A percentile compares a stretch with the other conserved stretches of the same genome.
Conservation (phyloP, 2,797 vertebrate species). For the Trachurus trachurus region DNA sequence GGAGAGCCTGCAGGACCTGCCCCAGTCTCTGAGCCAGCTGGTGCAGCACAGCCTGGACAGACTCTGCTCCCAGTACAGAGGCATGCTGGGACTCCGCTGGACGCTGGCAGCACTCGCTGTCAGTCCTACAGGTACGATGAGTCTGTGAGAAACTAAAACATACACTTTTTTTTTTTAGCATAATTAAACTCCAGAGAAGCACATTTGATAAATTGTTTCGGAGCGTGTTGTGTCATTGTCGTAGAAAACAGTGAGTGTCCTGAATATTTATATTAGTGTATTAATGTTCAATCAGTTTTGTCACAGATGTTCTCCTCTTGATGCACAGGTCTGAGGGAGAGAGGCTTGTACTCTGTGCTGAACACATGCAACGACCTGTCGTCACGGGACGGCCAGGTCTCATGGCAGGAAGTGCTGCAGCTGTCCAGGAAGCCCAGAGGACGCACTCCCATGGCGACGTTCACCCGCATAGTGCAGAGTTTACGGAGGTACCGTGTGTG, state of each 20-base stretch:
- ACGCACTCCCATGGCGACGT: constrained; percentile 86
- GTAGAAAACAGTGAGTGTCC: neutral
- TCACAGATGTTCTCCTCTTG: neutral
- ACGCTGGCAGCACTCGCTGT: constrained; percentile 84
- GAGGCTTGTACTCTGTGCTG: constrained; percentile 88
- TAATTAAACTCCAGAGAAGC: too few species aligned
- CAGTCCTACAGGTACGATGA: constrained; percentile 83
- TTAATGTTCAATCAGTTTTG: neutral
- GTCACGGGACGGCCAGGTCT: constrained; percentile 42
- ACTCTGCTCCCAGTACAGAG: constrained; percentile 85
- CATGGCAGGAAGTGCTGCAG: constrained; percentile 82
- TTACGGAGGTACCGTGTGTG: constrained; percentile 77
- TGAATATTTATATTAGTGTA: neutral
- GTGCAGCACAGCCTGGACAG: constrained; percentile 85
- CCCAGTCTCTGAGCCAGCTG: constrained; percentile 85
- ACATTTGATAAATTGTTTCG: neutral
- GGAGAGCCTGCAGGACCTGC: constrained; percentile 83
- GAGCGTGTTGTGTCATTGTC: too few species aligned
- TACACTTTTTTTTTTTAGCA: neutral
- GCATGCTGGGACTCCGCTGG: constrained; percentile 76
- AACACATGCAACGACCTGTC: constrained; percentile 80
- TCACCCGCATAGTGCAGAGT: constrained; percentile 84
- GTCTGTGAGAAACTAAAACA: neutral
- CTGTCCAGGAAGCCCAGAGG: constrained; percentile 71
- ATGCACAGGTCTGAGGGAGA: constrained; percentile 86